phyloP scores from a whole-genome alignment of 1,140 invertebrate genomes.

The Callitettix versicolor region DNA sequence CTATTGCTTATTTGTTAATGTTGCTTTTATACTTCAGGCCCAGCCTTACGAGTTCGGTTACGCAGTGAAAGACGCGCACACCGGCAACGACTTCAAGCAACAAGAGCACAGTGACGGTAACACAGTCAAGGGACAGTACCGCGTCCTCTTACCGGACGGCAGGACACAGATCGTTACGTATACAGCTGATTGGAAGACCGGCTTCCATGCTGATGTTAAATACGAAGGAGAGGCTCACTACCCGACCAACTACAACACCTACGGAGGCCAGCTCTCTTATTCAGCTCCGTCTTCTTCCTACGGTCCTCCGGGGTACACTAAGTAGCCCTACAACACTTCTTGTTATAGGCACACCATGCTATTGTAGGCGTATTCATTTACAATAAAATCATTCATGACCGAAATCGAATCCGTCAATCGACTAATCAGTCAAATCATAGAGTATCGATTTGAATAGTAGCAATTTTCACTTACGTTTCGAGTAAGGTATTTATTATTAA shows the following conservation, averaged over 20 bases:
- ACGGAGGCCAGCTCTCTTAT: background rate
- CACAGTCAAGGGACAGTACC: constrained; percentile 56
- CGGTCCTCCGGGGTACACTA: no score
- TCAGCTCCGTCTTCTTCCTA: no score
- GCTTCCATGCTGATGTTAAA: constrained; percentile 67
- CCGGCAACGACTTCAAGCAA: constrained; percentile 58
- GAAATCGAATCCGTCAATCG: no score
- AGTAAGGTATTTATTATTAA: no score
- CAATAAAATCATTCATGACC: no score
- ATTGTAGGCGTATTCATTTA: no score
- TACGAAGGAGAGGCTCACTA: constrained; percentile 61
- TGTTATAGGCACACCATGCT: no score
- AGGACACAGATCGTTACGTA: constrained; percentile 61
- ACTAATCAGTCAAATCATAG: no score
- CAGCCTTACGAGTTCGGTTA: constrained; percentile 72
- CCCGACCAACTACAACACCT: constrained; percentile 38
- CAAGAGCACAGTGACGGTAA: constrained; percentile 62
- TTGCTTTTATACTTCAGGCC: constrained; percentile 45
- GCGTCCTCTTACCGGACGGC: constrained; percentile 61
- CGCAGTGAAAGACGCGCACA: constrained; percentile 59
- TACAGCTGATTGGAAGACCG: constrained; percentile 64
- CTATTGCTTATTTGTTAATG: no score
- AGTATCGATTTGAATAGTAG: no score
- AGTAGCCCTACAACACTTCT: no score
- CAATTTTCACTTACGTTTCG: no score